A percentile compares a stretch with the other conserved stretches of the same genome.
phyloP scores from a whole-genome alignment of 2,113 vertebrate genomes.

The Rutilus rutilus region DNA sequence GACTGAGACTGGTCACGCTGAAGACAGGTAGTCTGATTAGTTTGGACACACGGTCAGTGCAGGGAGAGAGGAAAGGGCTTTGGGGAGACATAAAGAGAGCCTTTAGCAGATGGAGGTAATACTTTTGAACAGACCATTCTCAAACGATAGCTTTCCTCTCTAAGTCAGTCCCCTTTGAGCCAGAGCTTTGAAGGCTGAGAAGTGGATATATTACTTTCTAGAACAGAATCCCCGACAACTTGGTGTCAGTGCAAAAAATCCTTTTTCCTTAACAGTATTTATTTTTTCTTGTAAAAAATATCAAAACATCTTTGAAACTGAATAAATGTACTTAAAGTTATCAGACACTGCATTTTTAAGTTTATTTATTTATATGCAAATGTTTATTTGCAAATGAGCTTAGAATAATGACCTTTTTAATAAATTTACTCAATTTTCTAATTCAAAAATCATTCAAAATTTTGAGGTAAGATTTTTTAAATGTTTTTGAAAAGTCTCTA shows the following conservation, averaged over 20 bases:
- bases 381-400: not conserved
- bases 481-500: not conserved
- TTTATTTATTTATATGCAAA: not conserved
- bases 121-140: slow-evolving; percentile 36
- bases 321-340: not conserved
- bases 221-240: slow-evolving; percentile 6
- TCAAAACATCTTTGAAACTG: not conserved
- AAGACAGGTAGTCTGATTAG: slow-evolving; percentile 51
- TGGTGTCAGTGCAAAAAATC: not conserved
- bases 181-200: slow-evolving; percentile 35
- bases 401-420: not conserved
- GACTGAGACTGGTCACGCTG: slow-evolving; percentile 36
- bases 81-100: slow-evolving; percentile 36
- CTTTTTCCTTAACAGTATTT: not conserved
- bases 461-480: not conserved
- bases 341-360: not conserved
- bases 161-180: slow-evolving; percentile 13
- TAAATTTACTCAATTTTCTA: not conserved
- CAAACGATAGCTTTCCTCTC: slow-evolving; percentile 35
- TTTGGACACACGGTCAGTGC: slow-evolving; percentile 50
- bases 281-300: not conserved
- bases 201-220: slow-evolving; percentile 8
- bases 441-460: not conserved
- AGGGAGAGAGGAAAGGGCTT: slow-evolving; percentile 28
- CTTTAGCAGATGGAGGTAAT: slow-evolving; percentile 44